Conservation (phyloP, 2,113 vertebrate genomes). For the Seriola aureovittata region DNA sequence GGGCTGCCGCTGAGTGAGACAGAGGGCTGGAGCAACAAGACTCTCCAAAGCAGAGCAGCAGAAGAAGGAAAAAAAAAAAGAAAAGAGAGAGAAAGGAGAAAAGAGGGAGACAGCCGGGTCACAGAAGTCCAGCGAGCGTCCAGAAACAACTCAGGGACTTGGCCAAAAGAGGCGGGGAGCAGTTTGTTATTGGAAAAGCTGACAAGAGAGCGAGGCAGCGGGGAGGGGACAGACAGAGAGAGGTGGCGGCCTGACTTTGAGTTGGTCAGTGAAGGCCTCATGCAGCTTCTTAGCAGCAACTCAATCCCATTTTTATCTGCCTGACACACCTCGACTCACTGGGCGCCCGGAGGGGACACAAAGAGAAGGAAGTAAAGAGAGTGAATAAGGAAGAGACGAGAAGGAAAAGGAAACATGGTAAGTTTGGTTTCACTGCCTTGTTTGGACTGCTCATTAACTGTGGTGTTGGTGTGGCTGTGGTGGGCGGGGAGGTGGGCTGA, state of each 20-base stretch:
- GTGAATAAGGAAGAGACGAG: constrained; percentile 28
- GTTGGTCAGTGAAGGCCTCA: constrained; percentile 84
- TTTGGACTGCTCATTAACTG: constrained; percentile 34
- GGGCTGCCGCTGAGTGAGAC: constrained; percentile 59
- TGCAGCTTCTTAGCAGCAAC: constrained; percentile 72
- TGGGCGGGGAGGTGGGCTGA: constrained; percentile 52
- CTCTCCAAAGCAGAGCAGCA: constrained; percentile 25
- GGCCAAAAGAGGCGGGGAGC: constrained; percentile 65
- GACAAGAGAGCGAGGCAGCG: constrained; percentile 77
- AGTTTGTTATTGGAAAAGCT: constrained; percentile 92
- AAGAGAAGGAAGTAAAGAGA: constrained; percentile 6
- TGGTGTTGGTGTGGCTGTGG: constrained; percentile 32
- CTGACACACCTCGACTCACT: constrained; percentile 57
- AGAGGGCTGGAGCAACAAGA: constrained; percentile 34
- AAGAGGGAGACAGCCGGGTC: constrained; percentile 48
- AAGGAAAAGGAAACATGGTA: constrained; percentile 73
- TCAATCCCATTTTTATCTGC: constrained; percentile 68
- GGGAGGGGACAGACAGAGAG: constrained; percentile 44
- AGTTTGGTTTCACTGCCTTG: constrained; percentile 48
- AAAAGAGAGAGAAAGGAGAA: constrained; percentile 4
- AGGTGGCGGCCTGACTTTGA: constrained; percentile 81
- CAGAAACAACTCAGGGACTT: constrained; percentile 60
- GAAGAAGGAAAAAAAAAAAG: not conserved
- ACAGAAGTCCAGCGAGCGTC: constrained; percentile 53
- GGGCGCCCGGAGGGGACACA: not conserved